Conservation (phyloP, 2,888 invertebrate species). For the Sarcophaga caerulescens region DNA sequence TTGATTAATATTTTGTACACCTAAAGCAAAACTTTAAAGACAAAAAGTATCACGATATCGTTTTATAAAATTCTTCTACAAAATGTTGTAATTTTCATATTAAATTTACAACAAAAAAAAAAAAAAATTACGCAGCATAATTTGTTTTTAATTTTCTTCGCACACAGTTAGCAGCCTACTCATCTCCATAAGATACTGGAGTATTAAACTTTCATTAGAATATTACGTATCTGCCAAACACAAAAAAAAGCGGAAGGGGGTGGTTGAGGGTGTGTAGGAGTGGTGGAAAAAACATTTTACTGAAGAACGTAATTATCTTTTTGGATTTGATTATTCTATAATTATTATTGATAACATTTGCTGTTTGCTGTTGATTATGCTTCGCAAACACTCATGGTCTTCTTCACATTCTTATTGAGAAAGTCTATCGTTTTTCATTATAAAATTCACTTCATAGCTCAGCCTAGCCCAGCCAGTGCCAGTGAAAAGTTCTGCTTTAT, state of each 20-base stretch:
- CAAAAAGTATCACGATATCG: too few relatives aligned
- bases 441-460: not conserved
- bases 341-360: conserved; percentile 47
- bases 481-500: not conserved
- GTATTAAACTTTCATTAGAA: conserved; percentile 27
- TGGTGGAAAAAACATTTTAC: conserved; percentile 12
- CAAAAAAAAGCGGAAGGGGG: not conserved
- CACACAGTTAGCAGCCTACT: too few relatives aligned
- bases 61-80: too few relatives aligned
- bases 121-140: too few relatives aligned
- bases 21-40: too few relatives aligned
- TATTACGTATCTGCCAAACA: not conserved
- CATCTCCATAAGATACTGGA: too few relatives aligned
- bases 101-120: too few relatives aligned
- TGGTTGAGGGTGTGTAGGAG: not conserved
- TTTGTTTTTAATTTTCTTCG: too few relatives aligned
- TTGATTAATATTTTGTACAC: too few relatives aligned
- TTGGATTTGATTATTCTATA: conserved; percentile 49
- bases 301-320: conserved; percentile 32
- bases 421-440: not conserved
- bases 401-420: not conserved
- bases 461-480: too few relatives aligned
- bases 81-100: too few relatives aligned
- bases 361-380: conserved; percentile 26
- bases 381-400: conserved; percentile 15